Evolutionary conservation across 2,888 invertebrate species (phyloP).

Genomic region (Perizoma affinitatum): DNA sequence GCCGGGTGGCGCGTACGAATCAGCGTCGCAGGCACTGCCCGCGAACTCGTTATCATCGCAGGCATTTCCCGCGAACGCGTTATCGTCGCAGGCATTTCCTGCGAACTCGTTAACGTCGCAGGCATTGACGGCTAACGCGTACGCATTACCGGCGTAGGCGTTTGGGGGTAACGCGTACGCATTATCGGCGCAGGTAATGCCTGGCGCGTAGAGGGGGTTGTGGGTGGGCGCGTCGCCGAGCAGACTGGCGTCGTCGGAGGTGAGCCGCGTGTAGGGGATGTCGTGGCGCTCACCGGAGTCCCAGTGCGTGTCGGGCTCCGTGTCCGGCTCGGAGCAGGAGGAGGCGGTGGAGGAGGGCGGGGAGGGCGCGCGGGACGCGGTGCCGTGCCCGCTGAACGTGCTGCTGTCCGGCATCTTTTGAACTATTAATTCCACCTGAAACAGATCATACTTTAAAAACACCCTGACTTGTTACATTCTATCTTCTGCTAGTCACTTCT

Average conservation of each 20-base stretch:
- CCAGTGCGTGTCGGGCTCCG: slow-evolving; percentile 85
- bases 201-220: slow-evolving; percentile 1
- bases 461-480: too few species aligned
- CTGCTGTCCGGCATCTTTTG: slow-evolving; percentile 83
- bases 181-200: too few species aligned
- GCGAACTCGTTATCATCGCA: too few species aligned
- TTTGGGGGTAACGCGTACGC: too few species aligned
- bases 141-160: too few species aligned
- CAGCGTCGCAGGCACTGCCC: too few species aligned
- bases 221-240: background rate
- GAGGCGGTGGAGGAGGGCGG: slow-evolving; percentile 58
- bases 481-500: too few species aligned
- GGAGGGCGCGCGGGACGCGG: slow-evolving; percentile 41
- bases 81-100: too few species aligned
- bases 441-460: background rate
- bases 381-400: slow-evolving; percentile 51
- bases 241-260: background rate
- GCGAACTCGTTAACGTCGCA: too few species aligned
- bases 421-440: slow-evolving; percentile 86
- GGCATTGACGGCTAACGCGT: too few species aligned
- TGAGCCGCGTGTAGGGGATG: slow-evolving; percentile 25
- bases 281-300: slow-evolving; percentile 88
- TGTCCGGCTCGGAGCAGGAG: slow-evolving; percentile 67
- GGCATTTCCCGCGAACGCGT: too few species aligned
- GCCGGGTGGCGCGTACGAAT: too few species aligned